phyloP scores from a whole-genome alignment of 2,797 vertebrate species.

The Macrochelys suwanniensis region DNA sequence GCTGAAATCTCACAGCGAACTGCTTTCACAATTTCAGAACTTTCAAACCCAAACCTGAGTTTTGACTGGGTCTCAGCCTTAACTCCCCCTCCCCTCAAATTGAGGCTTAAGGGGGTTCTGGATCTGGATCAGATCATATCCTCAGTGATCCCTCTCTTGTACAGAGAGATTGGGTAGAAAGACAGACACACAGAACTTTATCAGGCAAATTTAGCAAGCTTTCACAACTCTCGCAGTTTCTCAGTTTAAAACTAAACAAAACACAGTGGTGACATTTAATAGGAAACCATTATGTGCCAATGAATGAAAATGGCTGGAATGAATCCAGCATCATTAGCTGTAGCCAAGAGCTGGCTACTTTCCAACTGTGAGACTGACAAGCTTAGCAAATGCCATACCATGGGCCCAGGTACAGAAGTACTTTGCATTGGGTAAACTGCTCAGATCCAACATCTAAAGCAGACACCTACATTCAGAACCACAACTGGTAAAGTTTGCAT shows the following conservation, averaged over 20 bases:
- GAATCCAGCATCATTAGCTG: conserved; percentile 51
- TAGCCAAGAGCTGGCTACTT: conserved; percentile 44
- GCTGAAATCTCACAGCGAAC: neutral
- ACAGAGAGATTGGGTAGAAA: neutral
- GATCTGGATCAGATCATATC: neutral
- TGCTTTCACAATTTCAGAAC: neutral
- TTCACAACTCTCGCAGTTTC: conserved; percentile 46
- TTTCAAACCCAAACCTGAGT: neutral
- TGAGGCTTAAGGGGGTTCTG: neutral
- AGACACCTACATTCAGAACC: neutral
- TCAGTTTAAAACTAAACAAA: conserved; percentile 66
- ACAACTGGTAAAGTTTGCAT: neutral
- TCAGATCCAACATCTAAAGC: neutral
- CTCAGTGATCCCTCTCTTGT: neutral
- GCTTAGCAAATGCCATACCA: conserved; percentile 63
- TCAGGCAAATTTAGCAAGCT: conserved; percentile 46
- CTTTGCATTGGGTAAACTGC: conserved; percentile 8
- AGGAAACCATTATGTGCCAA: conserved; percentile 56
- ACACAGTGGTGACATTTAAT: conserved; percentile 65
- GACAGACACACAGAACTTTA: neutral
- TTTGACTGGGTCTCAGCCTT: neutral
- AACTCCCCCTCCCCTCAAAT: neutral
- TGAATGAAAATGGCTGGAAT: conserved; percentile 73
- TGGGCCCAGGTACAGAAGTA: conserved; percentile 11
- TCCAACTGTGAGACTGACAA: conserved; percentile 54